phyloP scores from a whole-genome alignment of 2,888 invertebrate genomes.

The Gari tellinella region DNA sequence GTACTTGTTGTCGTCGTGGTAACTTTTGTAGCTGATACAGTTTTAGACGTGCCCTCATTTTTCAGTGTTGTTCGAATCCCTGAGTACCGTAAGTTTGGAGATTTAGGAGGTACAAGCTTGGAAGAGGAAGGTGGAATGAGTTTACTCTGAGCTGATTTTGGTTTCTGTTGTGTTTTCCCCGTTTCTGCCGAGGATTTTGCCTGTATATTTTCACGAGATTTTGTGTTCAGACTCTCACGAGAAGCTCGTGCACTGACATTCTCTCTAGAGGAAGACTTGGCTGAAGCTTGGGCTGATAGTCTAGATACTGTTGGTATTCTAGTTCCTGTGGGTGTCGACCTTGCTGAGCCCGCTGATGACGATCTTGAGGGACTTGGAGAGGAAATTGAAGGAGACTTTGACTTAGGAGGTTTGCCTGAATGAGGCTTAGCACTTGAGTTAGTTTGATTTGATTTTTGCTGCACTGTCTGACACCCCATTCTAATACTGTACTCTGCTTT shows the following conservation, averaged over 20 bases:
- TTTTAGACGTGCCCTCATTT: constrained; percentile 25
- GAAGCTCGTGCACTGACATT: constrained; percentile 2
- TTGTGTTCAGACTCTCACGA: neutral
- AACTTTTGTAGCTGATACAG: neutral
- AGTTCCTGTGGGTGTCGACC: constrained; percentile 39
- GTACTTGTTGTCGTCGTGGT: constrained; percentile 11
- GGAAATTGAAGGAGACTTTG: constrained; percentile 36
- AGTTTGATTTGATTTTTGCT: neutral
- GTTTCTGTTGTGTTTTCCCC: neutral
- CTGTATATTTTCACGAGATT: constrained; percentile 18
- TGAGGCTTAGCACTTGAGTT: constrained; percentile 12
- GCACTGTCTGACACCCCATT: constrained; percentile 54
- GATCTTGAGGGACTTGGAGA: constrained; percentile 43
- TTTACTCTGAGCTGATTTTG: neutral
- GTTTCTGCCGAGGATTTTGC: constrained; percentile 9
- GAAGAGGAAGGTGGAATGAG: constrained; percentile 1
- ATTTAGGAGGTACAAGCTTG: constrained; percentile 44
- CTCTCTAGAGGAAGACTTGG: neutral
- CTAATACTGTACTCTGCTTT: constrained; percentile 63
- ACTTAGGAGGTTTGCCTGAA: constrained; percentile 11
- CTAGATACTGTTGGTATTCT: constrained; percentile 43
- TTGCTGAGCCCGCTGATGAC: constrained; percentile 30
- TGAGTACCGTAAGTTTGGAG: constrained; percentile 42
- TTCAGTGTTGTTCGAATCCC: constrained; percentile 54
- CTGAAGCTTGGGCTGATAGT: neutral